A percentile compares a stretch with the other conserved stretches of the same genome.
Evolutionary conservation across 2,888 invertebrate genomes (phyloP).

Genomic region (Idaea dimidiata): DNA sequence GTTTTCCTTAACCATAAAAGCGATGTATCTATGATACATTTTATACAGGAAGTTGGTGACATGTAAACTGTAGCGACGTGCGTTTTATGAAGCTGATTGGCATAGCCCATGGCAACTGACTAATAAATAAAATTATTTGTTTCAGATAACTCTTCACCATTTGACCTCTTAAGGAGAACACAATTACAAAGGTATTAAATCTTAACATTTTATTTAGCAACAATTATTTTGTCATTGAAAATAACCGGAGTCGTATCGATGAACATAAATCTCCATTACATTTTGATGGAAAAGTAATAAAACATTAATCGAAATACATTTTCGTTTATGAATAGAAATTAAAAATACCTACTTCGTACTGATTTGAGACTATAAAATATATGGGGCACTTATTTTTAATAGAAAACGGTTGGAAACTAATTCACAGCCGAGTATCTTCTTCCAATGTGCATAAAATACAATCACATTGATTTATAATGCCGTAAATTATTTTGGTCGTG

Average conservation of each 20-base stretch:
- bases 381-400: not conserved
- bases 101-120: not conserved
- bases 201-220: conserved; percentile 10
- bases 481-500: too few relatives aligned
- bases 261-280: conserved; percentile 48
- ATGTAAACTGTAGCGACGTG: not conserved
- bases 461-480: not conserved
- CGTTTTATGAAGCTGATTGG: not conserved
- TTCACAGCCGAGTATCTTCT: not conserved
- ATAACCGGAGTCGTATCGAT: conserved; percentile 41
- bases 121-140: conserved; percentile 40
- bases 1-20: too few relatives aligned
- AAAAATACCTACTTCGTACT: not conserved
- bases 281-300: conserved; percentile 43
- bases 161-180: conserved; percentile 57
- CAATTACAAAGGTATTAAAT: conserved; percentile 65
- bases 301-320: conserved; percentile 12
- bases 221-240: conserved; percentile 45
- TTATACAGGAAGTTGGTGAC: too few relatives aligned
- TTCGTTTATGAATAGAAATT: conserved; percentile 1
- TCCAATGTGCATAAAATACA: not conserved
- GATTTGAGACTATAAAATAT: not conserved
- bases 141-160: conserved; percentile 62
- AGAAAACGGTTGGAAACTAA: not conserved
- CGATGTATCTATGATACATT: too few relatives aligned